Evolutionary conservation across 2,888 invertebrate species (phyloP).

Genomic region (Venusia cambrica): DNA sequence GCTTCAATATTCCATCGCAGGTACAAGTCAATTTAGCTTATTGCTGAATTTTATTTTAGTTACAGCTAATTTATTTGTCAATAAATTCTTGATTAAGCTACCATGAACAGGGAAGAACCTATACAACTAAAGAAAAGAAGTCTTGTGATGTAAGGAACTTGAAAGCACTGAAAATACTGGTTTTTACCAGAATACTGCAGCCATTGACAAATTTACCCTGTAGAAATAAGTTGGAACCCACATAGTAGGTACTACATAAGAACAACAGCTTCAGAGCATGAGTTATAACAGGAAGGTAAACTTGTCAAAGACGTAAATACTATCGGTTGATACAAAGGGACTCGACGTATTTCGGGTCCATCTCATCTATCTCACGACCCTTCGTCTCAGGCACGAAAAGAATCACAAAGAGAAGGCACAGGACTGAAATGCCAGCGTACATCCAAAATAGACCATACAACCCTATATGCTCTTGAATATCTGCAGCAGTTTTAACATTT

Average conservation of each 20-base stretch:
- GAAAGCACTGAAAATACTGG: slow-evolving; percentile 34
- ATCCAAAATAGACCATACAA: slow-evolving; percentile 93
- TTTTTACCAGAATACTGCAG: slow-evolving; percentile 41
- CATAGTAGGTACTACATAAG: too few species aligned
- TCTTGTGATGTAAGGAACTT: slow-evolving; percentile 46
- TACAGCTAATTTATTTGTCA: slow-evolving; percentile 2
- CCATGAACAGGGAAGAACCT: slow-evolving; percentile 8
- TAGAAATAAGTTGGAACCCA: not conserved
- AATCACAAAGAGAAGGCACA: slow-evolving; percentile 90
- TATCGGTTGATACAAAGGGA: slow-evolving; percentile 80
- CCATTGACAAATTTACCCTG: slow-evolving; percentile 7
- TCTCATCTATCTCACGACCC: slow-evolving; percentile 93
- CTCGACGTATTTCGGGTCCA: slow-evolving; percentile 86
- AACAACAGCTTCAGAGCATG: too few species aligned
- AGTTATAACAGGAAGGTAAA: too few species aligned
- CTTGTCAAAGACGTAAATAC: slow-evolving; percentile 32
- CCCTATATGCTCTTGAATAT: slow-evolving; percentile 87
- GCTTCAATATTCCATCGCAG: too few species aligned
- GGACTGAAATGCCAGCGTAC: slow-evolving; percentile 89
- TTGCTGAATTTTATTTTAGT: too few species aligned
- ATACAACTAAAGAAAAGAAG: slow-evolving; percentile 14
- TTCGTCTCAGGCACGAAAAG: slow-evolving; percentile 94
- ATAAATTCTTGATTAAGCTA: slow-evolving; percentile 11
- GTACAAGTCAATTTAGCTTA: too few species aligned
- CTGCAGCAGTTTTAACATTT: slow-evolving; percentile 91